Base-by-base conservation (phyloP, 2,113 vertebrate species). In the Menidia beryllina region DNA sequence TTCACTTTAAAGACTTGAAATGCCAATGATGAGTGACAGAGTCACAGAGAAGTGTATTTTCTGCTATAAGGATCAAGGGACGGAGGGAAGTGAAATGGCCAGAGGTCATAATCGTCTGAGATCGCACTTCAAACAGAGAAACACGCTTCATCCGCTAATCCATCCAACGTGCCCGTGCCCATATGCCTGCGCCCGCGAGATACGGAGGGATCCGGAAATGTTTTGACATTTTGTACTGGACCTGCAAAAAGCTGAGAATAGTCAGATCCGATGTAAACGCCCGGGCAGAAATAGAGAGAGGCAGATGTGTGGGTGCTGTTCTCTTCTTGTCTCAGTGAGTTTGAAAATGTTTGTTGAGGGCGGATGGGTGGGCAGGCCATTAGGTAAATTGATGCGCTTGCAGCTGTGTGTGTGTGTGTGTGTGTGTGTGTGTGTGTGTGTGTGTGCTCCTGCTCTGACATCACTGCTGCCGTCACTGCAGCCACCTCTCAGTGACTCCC, bases 401-500 rank as follows among this genome's bases (percentile, higher is more conserved):
- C 58, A 78, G 68, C 58, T 69, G 78, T 69, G 77, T 77, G 71
- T 60, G 7, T 58, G 61, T 71, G 69, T 15, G 26, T 25, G 55
- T 19, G 7, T 12, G 20, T 36, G 49, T 62, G 26, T 68, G 66
- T 52, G 50, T 48, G 41, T 66, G 64, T 56, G 41, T 69, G 63
- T 54, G 58, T 43, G 20, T 25, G 34, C 15, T 19, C 14, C 49
- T 55, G 55, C 79, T 79, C 77, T 80, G 88, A 88, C 85, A 85
- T 92, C 88, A 89, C 73, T 84, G 86, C 86, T 89, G 86, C 52
- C 91, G 89, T 91, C 89, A 91, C 80, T 77, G 82, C 85, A 88
- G 86, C 85, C 86, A 83, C 85, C 82, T 90, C 82, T 71, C 81
- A 72, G 86, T 87, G 88, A 89, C 88, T 92, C 90, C 89, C 89